phyloP scores from a whole-genome alignment of 2,888 invertebrate species.

The Thalpophila matura region DNA sequence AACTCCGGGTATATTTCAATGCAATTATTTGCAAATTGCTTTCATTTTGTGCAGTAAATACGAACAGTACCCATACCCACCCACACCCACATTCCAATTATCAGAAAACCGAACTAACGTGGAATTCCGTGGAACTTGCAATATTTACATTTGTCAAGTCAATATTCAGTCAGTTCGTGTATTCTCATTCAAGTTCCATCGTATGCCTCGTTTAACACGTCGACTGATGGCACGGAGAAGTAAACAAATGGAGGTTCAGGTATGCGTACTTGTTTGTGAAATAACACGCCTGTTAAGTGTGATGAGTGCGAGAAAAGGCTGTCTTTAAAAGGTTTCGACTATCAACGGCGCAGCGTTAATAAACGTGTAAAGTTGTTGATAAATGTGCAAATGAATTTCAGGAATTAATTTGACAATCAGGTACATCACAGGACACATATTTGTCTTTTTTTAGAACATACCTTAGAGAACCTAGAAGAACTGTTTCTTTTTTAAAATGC shows the following conservation, averaged over 20 bases:
- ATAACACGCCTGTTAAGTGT: neutral
- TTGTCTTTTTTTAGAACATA: no score
- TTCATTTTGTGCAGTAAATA: neutral
- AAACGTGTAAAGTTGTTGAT: no score
- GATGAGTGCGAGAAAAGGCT: no score
- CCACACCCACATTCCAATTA: constrained; percentile 21
- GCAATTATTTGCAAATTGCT: neutral
- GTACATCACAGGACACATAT: no score
- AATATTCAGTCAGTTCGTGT: constrained; percentile 52
- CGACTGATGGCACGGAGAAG: constrained; percentile 23
- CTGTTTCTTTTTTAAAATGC: no score
- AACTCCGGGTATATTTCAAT: neutral
- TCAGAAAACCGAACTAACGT: constrained; percentile 22
- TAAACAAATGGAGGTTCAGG: constrained; percentile 4
- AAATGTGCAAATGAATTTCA: no score
- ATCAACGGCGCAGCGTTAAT: no score
- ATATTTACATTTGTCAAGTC: constrained; percentile 49
- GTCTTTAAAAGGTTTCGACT: no score
- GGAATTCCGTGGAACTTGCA: constrained; percentile 29
- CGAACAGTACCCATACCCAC: neutral
- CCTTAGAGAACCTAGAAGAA: no score
- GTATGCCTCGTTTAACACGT: constrained; percentile 54
- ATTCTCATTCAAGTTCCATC: constrained; percentile 58
- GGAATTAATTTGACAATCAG: no score
- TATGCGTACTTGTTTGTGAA: neutral